Conservation (phyloP, 2,797 vertebrate species). For the Apodemus agrarius region DNA sequence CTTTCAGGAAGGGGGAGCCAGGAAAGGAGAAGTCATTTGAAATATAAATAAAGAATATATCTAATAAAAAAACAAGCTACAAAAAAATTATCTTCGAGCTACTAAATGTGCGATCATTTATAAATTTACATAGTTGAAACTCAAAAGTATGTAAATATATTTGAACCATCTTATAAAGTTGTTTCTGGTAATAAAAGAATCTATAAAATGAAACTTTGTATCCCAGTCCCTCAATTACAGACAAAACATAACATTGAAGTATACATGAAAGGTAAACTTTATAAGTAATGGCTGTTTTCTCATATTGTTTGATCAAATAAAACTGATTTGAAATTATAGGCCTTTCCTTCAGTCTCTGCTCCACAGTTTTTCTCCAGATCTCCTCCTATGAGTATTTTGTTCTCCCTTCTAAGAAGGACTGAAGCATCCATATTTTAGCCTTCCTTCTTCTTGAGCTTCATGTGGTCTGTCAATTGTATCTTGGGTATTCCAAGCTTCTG, state of each 20-base stretch:
- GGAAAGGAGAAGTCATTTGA: too few species aligned
- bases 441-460: too few species aligned
- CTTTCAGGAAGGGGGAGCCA: too few species aligned
- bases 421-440: too few species aligned
- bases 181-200: constrained; percentile 73
- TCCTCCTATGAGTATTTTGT: too few species aligned
- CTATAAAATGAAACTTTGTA: constrained; percentile 69
- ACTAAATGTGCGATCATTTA: neutral
- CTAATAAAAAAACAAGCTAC: too few species aligned
- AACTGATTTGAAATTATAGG: constrained; percentile 15
- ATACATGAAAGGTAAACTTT: constrained; percentile 45
- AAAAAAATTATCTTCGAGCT: neutral
- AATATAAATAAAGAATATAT: too few species aligned
- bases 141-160: constrained; percentile 76
- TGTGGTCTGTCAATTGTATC: too few species aligned
- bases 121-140: constrained; percentile 58
- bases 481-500: too few species aligned
- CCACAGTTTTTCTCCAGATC: too few species aligned
- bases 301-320: constrained; percentile 3
- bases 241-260: neutral
- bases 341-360: too few species aligned
- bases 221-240: constrained; percentile 69
- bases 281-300: constrained; percentile 14
- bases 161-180: constrained; percentile 79
- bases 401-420: too few species aligned